A percentile compares a stretch with the other conserved stretches of the same genome.
Conservation (phyloP, 2,888 invertebrate genomes). For the Temnothorax rugatulus region DNA sequence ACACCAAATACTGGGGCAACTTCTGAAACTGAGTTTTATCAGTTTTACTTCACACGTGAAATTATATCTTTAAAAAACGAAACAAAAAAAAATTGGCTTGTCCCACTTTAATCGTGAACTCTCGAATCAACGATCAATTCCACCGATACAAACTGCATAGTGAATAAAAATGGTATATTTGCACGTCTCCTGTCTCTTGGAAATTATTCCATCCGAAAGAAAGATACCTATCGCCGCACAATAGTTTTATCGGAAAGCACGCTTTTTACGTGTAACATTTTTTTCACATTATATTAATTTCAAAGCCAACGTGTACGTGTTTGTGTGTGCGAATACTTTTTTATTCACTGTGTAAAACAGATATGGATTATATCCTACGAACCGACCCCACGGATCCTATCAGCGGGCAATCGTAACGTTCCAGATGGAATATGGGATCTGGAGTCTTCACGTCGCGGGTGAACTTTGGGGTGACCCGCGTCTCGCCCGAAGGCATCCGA, state of each 20-base stretch:
- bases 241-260: not conserved
- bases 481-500: conserved; percentile 82
- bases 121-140: not conserved
- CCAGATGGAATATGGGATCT: conserved; percentile 86
- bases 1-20: not conserved
- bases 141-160: not conserved
- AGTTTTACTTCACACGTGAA: not conserved
- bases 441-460: conserved; percentile 84
- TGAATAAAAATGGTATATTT: conserved; percentile 19
- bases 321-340: not conserved
- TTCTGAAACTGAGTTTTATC: not conserved
- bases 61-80: not conserved
- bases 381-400: not conserved
- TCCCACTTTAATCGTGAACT: not conserved
- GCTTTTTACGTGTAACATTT: not conserved
- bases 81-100: not conserved
- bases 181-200: not conserved
- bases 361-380: not conserved
- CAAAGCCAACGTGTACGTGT: not conserved
- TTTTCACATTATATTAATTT: not conserved
- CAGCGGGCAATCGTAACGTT: conserved; percentile 35
- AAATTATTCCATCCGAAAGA: not conserved
- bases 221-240: not conserved
- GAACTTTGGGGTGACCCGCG: conserved; percentile 85
- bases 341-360: not conserved